Base-by-base conservation (phyloP, 2,113 vertebrate species). In the Pantherophis guttatus region DNA sequence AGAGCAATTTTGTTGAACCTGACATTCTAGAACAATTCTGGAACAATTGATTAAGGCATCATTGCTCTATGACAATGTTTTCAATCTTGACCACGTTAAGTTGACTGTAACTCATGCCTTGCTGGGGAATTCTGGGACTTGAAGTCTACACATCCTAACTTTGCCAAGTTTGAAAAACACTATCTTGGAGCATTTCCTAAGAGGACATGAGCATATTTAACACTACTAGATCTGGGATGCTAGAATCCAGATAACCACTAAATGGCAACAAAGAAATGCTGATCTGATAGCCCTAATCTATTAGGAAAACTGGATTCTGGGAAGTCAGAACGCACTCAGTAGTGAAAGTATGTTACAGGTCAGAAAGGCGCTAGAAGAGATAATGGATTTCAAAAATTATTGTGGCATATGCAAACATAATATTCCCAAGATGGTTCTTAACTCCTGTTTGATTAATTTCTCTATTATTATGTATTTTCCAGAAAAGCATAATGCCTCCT, bases 301-400 rank as follows among this genome's bases (percentile, higher is more conserved):
- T 26, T 94, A 94, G 88, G 62, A 91, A 93, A 92, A 5, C 13
- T 87, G 89, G 92, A 93, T 81, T 57, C 24, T 91, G 93, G 52
- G 87, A 94, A 88, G 24, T 92, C 65, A 92, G 21, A 19, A 87
- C 91, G 94, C 87, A 93, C 8, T 54, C 93, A 91, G 94, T 54
- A 92, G 55, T 94, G 86, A 94, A 81, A 81, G 15, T 24, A 50
- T 52, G 1, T 52, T 87, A 53, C 5, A n/a, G 50, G 88, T 48
- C 85, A 94, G 94, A 90, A 13, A 13, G 33, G 92, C 21, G 44
- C 44, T 92, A 0, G 13, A 44, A 50, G 24, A 29, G 13, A 23
- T 57, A 33, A 8, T 23, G 90, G 75, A 52, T 54, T 93, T 90
- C 59, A 87, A 94, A 39, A 39, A 91, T 59, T 93, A 94, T 90